Evolutionary conservation across 2,113 vertebrate species (phyloP).

Genomic region (Scophthalmus maximus): DNA sequence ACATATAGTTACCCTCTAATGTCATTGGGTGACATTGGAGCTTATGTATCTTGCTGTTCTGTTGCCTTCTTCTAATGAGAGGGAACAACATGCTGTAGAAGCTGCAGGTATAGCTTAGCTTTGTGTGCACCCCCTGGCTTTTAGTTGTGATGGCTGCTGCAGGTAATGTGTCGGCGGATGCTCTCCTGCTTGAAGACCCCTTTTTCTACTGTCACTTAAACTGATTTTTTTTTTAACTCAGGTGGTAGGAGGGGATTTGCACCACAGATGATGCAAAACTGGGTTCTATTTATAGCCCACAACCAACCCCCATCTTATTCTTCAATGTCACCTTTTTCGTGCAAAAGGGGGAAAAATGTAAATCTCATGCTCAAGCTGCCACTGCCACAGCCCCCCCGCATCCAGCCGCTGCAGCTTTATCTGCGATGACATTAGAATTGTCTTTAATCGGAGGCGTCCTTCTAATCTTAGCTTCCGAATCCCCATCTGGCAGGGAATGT

Average conservation of each 20-base stretch:
- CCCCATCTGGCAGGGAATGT: constrained; percentile 69
- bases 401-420: constrained; percentile 44
- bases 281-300: constrained; percentile 53
- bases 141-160: constrained; percentile 15
- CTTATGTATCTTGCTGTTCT: constrained; percentile 13
- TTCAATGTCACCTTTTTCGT: constrained; percentile 62
- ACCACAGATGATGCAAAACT: constrained; percentile 45
- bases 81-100: constrained; percentile 8
- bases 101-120: constrained; percentile 26
- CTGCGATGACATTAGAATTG: constrained; percentile 52
- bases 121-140: constrained; percentile 23
- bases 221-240: constrained; percentile 8
- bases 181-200: background rate
- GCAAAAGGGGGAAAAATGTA: constrained; percentile 29
- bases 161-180: background rate
- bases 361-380: constrained; percentile 4
- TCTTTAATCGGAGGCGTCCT: constrained; percentile 67
- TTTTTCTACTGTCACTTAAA: background rate
- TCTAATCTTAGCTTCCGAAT: constrained; percentile 67
- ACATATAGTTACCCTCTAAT: constrained; percentile 17
- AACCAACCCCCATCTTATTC: constrained; percentile 24
- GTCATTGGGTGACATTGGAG: constrained; percentile 83
- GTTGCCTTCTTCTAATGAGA: background rate
- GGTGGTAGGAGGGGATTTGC: constrained; percentile 24
- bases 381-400: background rate